phyloP scores from a whole-genome alignment of 1,140 invertebrate species.

The Neodiprion fabricii region DNA sequence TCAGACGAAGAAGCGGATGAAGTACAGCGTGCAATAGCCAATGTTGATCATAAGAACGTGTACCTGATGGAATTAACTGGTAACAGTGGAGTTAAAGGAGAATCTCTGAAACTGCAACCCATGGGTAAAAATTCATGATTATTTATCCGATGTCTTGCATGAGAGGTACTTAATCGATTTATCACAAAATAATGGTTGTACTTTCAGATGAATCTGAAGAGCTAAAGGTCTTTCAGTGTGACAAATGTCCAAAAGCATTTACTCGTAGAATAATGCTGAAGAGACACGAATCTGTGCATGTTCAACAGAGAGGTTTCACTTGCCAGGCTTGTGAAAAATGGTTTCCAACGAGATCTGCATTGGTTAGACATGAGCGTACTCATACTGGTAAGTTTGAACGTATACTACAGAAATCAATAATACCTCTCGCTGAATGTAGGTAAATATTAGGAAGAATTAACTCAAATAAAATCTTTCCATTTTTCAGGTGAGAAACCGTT shows the following conservation, averaged over 20 bases:
- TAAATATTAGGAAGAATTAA: not conserved
- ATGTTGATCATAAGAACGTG: slow-evolving; percentile 52
- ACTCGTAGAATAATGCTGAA: slow-evolving; percentile 65
- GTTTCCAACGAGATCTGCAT: slow-evolving; percentile 81
- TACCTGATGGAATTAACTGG: slow-evolving; percentile 57
- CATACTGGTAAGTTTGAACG: slow-evolving; percentile 64
- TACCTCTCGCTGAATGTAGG: too few relatives aligned
- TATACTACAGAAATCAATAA: not conserved
- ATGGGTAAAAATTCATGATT: slow-evolving; percentile 29
- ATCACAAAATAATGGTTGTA: slow-evolving; percentile 18
- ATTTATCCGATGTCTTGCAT: slow-evolving; percentile 3
- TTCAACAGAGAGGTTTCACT: slow-evolving; percentile 66
- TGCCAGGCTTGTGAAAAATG: slow-evolving; percentile 77
- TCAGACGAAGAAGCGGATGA: slow-evolving; percentile 58
- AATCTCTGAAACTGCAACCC: slow-evolving; percentile 43
- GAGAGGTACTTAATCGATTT: slow-evolving; percentile 7
- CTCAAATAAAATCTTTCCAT: slow-evolving; percentile 5
- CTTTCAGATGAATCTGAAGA: slow-evolving; percentile 51
- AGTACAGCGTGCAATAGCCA: slow-evolving; percentile 48
- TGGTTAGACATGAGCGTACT: slow-evolving; percentile 79
- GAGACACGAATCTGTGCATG: slow-evolving; percentile 69
- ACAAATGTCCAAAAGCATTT: slow-evolving; percentile 65
- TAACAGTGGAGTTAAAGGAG: slow-evolving; percentile 35
- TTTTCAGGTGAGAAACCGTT: slow-evolving; percentile 74
- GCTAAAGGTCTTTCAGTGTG: slow-evolving; percentile 64